Evolutionary conservation across 2,113 vertebrate species (phyloP), one percentile per base, ranked within the genome.

Genomic region (Bothrops jararaca): DNA sequence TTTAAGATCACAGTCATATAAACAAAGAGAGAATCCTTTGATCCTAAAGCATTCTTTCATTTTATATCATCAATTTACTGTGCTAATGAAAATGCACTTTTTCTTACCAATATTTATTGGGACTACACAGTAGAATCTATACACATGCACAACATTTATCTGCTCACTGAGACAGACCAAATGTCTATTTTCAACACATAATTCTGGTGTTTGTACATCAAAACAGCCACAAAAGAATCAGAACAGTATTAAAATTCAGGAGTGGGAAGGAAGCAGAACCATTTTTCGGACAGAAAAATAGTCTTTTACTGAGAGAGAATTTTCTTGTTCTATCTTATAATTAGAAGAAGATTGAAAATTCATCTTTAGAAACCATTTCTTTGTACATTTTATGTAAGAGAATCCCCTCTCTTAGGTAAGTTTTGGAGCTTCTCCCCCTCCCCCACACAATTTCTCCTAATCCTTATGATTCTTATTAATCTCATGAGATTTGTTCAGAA

Each of bases 191-290:
- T 97, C 97, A 97, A 97, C 96, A 97, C 96, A 97, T 91, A 95
- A 95, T 95, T 93, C 93, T 96, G 95, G 93, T 94, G 95, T 9
- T n/a, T 26, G 91, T 93, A 97, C 96, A 97, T 96, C 97, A 97
- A 98, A 80, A 96, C 96, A 97, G 96, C 95, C 97, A 98, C 97
- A 96, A 97, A 97, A 96, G 96, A 97, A 97, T 96, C 97, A 96
- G 96, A 97, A 95, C 96, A 96, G 97, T 96, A 94, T 95, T 98
- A 97, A 97, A 97, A 97, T 97, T 94, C 96, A 96, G 97, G 95
- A 92, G 95, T 95, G 92, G 96, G 95, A 85, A 60, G 34, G 26
- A 95, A 95, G 9, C 39, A 96, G 94, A 97, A 96, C 93, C 92
- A 94, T 93, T 95, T 96, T 95, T 96, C 96, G 96, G 95, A 96